A percentile compares a stretch with the other conserved stretches of the same genome.
Evolutionary conservation across 2,888 invertebrate species (phyloP).

Genomic region (Punctoribates punctum): DNA sequence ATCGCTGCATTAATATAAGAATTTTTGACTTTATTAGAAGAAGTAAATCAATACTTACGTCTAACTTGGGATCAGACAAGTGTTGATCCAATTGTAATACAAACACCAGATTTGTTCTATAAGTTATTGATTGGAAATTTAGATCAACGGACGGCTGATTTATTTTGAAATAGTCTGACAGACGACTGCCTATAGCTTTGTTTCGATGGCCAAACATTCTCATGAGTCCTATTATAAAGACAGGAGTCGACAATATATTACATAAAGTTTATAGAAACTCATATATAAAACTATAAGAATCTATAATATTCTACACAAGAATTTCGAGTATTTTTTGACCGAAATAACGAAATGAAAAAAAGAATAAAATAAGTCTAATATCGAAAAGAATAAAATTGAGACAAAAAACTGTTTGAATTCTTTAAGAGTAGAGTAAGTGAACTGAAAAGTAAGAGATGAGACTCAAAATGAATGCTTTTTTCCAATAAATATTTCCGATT

Average conservation of each 20-base stretch:
- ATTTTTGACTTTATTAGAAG: neutral
- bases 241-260: neutral
- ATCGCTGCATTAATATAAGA: neutral
- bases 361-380: neutral
- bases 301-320: neutral
- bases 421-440: neutral
- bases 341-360: neutral
- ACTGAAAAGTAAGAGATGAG: neutral
- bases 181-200: slow-evolving; percentile 38
- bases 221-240: slow-evolving; percentile 39
- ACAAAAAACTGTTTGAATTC: neutral
- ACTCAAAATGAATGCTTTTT: too few species aligned
- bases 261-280: neutral
- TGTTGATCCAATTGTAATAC: slow-evolving; percentile 33
- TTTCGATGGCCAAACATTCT: slow-evolving; percentile 40
- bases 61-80: slow-evolving; percentile 6
- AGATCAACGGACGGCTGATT: slow-evolving; percentile 40
- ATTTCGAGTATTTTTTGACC: neutral
- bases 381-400: slow-evolving; percentile 4
- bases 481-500: too few species aligned
- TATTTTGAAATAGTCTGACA: slow-evolving; percentile 42
- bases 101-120: slow-evolving; percentile 42
- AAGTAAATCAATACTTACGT: neutral
- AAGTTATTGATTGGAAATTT: slow-evolving; percentile 38
- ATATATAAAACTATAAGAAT: neutral